Percentiles rank a stretch among this genome's conserved stretches.
Conservation (phyloP, 2,888 invertebrate species). For the Neocrepidodera transversa region DNA sequence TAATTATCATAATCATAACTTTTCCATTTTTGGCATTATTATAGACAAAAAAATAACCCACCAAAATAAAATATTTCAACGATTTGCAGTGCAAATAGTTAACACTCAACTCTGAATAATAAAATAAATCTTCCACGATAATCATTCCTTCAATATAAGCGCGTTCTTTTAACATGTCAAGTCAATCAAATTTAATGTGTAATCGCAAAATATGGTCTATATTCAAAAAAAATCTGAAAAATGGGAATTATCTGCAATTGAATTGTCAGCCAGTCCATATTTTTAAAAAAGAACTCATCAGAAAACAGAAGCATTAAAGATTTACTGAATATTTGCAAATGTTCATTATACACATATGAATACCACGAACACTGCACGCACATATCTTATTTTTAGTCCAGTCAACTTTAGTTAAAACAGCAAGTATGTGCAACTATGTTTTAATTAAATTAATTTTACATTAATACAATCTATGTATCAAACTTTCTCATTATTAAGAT, state of each 20-base stretch:
- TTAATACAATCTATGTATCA: too few relatives aligned
- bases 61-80: too few relatives aligned
- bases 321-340: neutral
- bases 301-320: neutral
- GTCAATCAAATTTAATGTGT: neutral
- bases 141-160: too few relatives aligned
- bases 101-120: too few relatives aligned
- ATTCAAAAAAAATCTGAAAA: neutral
- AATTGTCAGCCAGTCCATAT: neutral
- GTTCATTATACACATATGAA: neutral
- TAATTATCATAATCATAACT: too few relatives aligned
- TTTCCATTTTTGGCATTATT: too few relatives aligned
- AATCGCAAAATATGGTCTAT: neutral
- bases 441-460: too few relatives aligned
- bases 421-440: too few relatives aligned
- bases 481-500: too few relatives aligned
- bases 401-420: neutral
- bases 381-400: neutral
- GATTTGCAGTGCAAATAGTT: too few relatives aligned
- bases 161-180: neutral
- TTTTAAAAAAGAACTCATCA: neutral
- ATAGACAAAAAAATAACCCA: too few relatives aligned
- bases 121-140: too few relatives aligned
- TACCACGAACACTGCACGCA: neutral
- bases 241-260: neutral